phyloP scores from a whole-genome alignment of 2,113 vertebrate species.

The Megatriorchis doriae region DNA sequence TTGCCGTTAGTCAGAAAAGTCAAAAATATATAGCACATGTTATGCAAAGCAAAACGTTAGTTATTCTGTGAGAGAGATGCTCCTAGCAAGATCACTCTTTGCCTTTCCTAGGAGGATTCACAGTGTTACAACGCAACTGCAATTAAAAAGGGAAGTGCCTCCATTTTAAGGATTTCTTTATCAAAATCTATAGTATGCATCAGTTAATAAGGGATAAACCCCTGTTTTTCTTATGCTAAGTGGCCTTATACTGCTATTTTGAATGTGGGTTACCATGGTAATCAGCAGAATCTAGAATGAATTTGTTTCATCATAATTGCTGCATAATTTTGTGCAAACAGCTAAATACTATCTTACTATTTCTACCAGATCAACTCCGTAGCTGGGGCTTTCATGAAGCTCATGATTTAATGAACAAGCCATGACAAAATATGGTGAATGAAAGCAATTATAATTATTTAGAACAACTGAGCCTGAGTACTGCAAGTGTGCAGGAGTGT shows the following conservation, averaged over 20 bases:
- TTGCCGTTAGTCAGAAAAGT: constrained; percentile 36
- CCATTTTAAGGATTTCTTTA: background rate
- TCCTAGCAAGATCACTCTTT: background rate
- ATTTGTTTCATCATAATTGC: constrained; percentile 48
- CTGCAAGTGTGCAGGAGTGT: background rate
- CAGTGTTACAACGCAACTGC: background rate
- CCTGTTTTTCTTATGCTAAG: constrained; percentile 7
- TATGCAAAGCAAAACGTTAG: background rate
- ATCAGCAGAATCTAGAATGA: constrained; percentile 49
- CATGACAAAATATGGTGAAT: background rate
- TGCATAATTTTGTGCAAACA: constrained; percentile 35
- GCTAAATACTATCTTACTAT: constrained; percentile 14
- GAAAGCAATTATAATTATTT: background rate
- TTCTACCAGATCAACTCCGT: background rate
- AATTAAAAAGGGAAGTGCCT: background rate
- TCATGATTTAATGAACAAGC: background rate
- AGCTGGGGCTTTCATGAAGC: background rate
- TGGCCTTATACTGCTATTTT: constrained; percentile 46
- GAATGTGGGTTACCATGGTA: constrained; percentile 71
- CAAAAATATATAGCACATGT: background rate
- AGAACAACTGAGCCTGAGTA: background rate
- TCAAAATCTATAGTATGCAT: background rate
- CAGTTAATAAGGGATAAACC: background rate
- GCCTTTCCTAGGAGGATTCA: background rate
- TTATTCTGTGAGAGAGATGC: background rate